Evolutionary conservation across 2,797 vertebrate species (phyloP).

Genomic region (Catharus ustulatus): DNA sequence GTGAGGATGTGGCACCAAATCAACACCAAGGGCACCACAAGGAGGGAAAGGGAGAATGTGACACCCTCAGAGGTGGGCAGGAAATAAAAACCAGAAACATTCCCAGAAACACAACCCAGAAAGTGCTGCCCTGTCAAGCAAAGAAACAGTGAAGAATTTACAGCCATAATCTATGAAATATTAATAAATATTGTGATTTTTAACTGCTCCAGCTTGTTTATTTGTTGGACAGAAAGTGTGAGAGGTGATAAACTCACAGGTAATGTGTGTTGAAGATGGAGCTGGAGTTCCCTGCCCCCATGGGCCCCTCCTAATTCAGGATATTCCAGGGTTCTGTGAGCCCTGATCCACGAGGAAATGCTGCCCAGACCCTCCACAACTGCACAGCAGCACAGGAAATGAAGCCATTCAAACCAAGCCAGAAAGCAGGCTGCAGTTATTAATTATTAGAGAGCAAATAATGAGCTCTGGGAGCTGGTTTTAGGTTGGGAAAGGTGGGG

Average conservation of each 20-base stretch:
- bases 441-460: background rate
- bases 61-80: no score
- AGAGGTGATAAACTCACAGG: background rate
- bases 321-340: background rate
- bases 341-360: background rate
- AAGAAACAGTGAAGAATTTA: rapidly evolving
- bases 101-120: no score
- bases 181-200: background rate
- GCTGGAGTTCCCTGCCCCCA: background rate
- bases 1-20: no score
- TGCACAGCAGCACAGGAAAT: background rate
- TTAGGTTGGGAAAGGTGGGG: background rate
- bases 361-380: background rate
- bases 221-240: background rate
- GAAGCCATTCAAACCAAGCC: background rate
- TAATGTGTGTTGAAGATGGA: background rate
- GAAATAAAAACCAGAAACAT: no score
- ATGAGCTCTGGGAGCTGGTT: background rate
- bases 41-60: no score
- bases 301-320: background rate
- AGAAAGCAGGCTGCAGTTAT: background rate
- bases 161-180: background rate
- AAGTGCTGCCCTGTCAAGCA: no score
- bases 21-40: no score
- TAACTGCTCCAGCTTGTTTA: rapidly evolving